Percentiles rank a stretch among this genome's conserved stretches.
Conservation (phyloP, 2,797 vertebrate species). For the Acanthis flammea region DNA sequence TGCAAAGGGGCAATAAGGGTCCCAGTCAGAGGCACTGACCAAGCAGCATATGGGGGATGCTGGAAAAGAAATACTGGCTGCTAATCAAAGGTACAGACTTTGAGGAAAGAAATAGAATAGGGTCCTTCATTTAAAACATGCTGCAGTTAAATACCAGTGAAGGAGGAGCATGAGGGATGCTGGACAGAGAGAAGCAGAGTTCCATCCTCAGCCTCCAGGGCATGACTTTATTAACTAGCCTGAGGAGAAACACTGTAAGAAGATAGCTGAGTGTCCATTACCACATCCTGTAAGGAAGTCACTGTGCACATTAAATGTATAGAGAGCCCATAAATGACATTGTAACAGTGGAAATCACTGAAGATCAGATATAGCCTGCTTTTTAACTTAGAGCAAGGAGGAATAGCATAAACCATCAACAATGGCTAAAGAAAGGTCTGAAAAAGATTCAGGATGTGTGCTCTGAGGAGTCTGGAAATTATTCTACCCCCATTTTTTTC, state of each 20-base stretch:
- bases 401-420: neutral
- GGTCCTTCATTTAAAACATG: neutral
- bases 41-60: neutral
- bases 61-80: neutral
- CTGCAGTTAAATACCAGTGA: neutral
- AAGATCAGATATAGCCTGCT: neutral
- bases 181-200: neutral
- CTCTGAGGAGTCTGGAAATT: neutral
- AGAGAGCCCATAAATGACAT: neutral
- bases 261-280: neutral
- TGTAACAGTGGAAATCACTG: neutral
- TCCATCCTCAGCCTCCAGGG: neutral
- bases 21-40: neutral
- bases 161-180: neutral
- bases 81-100: neutral
- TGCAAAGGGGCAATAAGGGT: accelerated
- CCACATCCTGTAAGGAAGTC: neutral
- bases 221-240: neutral
- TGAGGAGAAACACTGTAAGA: neutral
- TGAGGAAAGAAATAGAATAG: neutral
- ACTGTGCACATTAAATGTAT: neutral
- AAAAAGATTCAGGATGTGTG: neutral
- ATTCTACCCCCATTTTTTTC: neutral
- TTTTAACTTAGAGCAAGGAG: neutral
- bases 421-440: neutral